phyloP scores from a whole-genome alignment of 2,113 vertebrate genomes.

The Neogobius melanostomus region DNA sequence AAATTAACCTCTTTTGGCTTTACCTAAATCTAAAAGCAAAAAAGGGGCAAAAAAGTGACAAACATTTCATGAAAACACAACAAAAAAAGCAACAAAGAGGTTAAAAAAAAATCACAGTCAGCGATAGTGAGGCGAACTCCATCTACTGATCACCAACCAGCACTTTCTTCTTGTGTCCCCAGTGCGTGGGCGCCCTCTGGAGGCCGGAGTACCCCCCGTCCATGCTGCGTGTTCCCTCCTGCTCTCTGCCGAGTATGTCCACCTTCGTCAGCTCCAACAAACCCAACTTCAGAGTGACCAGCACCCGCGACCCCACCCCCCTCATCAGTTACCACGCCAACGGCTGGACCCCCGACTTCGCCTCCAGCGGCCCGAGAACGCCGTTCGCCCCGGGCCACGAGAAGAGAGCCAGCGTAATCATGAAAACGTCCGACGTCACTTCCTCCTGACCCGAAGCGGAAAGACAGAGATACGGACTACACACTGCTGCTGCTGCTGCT shows the following conservation, averaged over 20 bases:
- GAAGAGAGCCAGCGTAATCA: conserved; percentile 93
- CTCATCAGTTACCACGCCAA: conserved; percentile 79
- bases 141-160: neutral
- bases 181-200: conserved; percentile 76
- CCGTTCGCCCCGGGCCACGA: conserved; percentile 68
- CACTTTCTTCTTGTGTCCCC: neutral
- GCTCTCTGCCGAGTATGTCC: conserved; percentile 88
- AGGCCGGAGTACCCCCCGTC: conserved; percentile 79
- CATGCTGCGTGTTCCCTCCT: conserved; percentile 75
- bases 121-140: too few relatives aligned
- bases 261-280: conserved; percentile 88
- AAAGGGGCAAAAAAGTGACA: too few relatives aligned
- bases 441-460: conserved; percentile 45
- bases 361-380: conserved; percentile 65
- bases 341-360: conserved; percentile 76
- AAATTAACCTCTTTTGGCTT: too few relatives aligned
- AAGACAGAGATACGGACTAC: too few relatives aligned
- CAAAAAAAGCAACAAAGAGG: too few relatives aligned
- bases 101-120: too few relatives aligned
- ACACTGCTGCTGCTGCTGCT: neutral
- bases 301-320: conserved; percentile 82
- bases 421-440: conserved; percentile 94
- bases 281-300: conserved; percentile 87
- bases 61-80: too few relatives aligned
- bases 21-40: too few relatives aligned